Base-by-base conservation (phyloP, 2,888 invertebrate species). In the Herminia tarsipennalis region DNA sequence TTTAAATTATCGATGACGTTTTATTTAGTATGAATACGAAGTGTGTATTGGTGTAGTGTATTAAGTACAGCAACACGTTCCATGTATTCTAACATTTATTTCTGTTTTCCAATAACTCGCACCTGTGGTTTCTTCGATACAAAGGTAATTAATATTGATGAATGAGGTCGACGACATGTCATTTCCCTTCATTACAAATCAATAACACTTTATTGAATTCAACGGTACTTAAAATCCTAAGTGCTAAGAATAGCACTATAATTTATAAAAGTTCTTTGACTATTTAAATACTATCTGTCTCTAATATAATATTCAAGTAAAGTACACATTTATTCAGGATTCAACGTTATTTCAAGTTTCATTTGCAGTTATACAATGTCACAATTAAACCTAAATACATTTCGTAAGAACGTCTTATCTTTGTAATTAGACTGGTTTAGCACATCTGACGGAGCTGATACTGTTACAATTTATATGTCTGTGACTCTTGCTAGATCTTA, bases 131-230 rank as follows among this genome's bases (percentile, higher is more conserved):
- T 30, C 25, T 24, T 45, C 9, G 10, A 49, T 34, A 41, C 46
- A 50, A 49, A 44, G 47, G 30, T 39, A 40, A 49, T 50, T 40
- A 65, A 66, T 64, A 55, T 64, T 50, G 5, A 58, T 66, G 39
- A 46, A 36, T 40, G 33, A 44, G 69, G 65, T 72, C 70, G 55
- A 48, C 48, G 65, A 66, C 73, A 49, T 53, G 55, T 44, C 18
- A 41, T 30, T 52, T 39, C 39, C 32, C 33, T 65, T 46, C 38
- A 54, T n/a, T n/a, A n/a, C n/a, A n/a, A n/a, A n/a, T n/a, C n/a
- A n/a, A n/a, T n/a, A n/a, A n/a, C n/a, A n/a, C n/a, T n/a, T n/a
- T n/a, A n/a, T n/a, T n/a, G n/a, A n/a, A n/a, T n/a, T n/a, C n/a
- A n/a, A n/a, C n/a, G n/a, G n/a, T n/a, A n/a, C n/a, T n/a, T n/a